Evolutionary conservation across 2,888 invertebrate genomes (phyloP).

Genomic region (Caenorhabditis wallacei): DNA sequence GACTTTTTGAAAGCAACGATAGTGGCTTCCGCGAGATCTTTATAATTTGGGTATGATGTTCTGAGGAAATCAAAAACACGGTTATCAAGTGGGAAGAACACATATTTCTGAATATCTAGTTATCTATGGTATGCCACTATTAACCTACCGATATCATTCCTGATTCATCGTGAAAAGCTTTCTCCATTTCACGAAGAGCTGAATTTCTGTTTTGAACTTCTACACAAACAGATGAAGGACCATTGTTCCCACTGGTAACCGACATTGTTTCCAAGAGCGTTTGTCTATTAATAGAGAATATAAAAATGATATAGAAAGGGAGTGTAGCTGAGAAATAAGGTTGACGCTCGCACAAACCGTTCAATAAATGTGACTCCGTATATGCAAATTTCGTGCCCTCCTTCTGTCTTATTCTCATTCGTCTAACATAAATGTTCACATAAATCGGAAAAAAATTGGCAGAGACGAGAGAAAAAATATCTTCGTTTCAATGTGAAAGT

Average conservation of each 20-base stretch:
- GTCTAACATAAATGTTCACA: neutral
- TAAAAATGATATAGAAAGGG: no score
- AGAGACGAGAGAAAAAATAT: neutral
- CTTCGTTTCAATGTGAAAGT: neutral
- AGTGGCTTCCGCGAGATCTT: neutral
- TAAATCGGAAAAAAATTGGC: neutral
- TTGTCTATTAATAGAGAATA: no score
- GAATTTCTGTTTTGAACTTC: neutral
- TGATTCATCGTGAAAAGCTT: no score
- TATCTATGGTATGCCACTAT: neutral
- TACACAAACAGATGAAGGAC: neutral
- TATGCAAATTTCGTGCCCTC: no score
- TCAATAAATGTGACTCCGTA: no score
- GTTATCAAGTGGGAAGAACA: constrained; percentile 13
- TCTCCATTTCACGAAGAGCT: neutral
- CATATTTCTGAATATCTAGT: neutral
- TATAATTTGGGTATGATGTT: neutral
- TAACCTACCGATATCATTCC: neutral
- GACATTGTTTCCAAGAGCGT: no score
- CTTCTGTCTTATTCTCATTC: no score
- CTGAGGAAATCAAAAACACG: neutral
- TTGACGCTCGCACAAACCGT: no score
- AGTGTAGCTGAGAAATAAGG: no score
- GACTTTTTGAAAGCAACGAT: neutral
- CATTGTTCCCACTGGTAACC: neutral